Evolutionary conservation across 2,888 invertebrate genomes (phyloP), one percentile per base, ranked within the genome.

Genomic region (Andrena hattorfiana): DNA sequence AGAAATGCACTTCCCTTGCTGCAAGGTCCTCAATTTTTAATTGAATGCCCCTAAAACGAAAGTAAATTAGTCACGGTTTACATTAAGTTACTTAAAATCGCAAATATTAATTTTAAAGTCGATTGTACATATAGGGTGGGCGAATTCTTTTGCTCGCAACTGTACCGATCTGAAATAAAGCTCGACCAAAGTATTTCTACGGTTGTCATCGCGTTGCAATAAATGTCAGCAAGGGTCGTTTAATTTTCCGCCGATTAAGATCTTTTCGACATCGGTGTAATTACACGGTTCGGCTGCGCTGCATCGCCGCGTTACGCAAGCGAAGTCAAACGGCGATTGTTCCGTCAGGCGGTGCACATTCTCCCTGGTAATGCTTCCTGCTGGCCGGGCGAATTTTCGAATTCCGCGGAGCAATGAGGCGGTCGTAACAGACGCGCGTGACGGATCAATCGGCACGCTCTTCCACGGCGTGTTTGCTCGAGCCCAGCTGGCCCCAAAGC

Each of bases 381-480:
- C 16, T 7, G 7, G 30, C 32, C 3, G 5, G 32, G 23, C 32
- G 32, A 62, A 32, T 56, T 54, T 23, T 0, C 30, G 8, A 48
- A 49, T 63, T 54, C 28, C 51, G 2, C 0, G 8, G 35, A 4
- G 72, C 48, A 66, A 51, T 2, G 30, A 42, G 51, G 51, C n/a
- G 20, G 7, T 20, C 10, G 56, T 10, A 69, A 60, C 32, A 32
- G n/a, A 16, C 2, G 1, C 60, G 26, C 60, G 35, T 69, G 49
- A 62, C 20, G 32, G n/a, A 69, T 42, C 10, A 35, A 48, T 7
- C 30, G 16, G 20, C 10, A 42, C 10, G 35, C 23, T 26, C 26
- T 13, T 42, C 42, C 16, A 5, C 13, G 42, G 30, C 67, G 67
- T 42, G 72, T 81, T 81, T 68, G 59, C 72, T 51, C 59, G 49